Conservation (phyloP, 2,113 vertebrate genomes). For the Prunella himalayana region DNA sequence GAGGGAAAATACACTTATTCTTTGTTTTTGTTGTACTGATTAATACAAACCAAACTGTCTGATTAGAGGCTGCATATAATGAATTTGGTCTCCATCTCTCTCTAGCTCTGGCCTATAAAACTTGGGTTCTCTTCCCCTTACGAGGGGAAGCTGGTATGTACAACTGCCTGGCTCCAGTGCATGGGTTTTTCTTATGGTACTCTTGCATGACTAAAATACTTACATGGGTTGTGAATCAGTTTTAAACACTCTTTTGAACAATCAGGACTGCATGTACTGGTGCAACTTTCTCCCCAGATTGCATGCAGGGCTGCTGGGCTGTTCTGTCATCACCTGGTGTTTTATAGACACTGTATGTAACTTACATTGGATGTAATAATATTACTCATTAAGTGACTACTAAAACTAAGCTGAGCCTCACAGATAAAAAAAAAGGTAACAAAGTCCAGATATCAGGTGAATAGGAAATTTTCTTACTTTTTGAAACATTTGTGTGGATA, state of each 20-base stretch:
- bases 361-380: not conserved
- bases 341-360: not conserved
- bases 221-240: not conserved
- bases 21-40: not conserved
- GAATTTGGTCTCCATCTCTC: conserved; percentile 76
- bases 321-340: not conserved
- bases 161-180: conserved; percentile 28
- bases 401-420: not conserved
- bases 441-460: not conserved
- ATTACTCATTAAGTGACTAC: not conserved
- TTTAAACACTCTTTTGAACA: not conserved
- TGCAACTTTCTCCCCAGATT: not conserved
- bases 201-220: conserved; percentile 42
- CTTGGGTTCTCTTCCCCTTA: conserved; percentile 92
- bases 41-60: not conserved
- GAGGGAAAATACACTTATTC: not conserved
- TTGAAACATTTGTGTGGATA: not conserved
- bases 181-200: not conserved
- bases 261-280: conserved; percentile 1
- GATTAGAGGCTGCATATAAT: not conserved
- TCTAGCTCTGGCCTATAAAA: conserved; percentile 91
- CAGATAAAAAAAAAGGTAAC: not conserved
- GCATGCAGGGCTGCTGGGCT: conserved; percentile 4
- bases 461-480: not conserved
- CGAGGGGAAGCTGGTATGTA: conserved; percentile 96